Base-by-base conservation (phyloP, 1,140 invertebrate species). In the Pachyrhynchus sulphureomaculatus region DNA sequence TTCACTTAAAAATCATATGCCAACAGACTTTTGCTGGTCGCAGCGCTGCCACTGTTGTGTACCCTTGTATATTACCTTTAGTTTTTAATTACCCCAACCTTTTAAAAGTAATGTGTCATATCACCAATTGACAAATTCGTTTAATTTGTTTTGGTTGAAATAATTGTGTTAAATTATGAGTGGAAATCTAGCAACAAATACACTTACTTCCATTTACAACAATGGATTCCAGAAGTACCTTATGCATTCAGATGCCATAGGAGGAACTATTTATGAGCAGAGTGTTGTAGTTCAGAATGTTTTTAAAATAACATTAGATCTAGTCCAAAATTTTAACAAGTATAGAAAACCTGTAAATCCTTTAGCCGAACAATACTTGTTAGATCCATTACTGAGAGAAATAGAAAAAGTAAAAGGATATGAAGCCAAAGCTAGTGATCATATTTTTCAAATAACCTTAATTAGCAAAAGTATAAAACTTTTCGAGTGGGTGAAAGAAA, bases 91-190 rank as follows among this genome's bases (percentile, higher is more conserved):
- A 29, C 26, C 26, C 26, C 5, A 29, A 29, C 26, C 2, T 29
- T 29, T 29, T 6, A 6, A 29, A n/a, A n/a, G n/a, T n/a, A n/a
- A n/a, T n/a, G n/a, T n/a, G n/a, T n/a, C n/a, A n/a, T n/a, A n/a
- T n/a, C n/a, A n/a, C n/a, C n/a, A n/a, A n/a, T n/a, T n/a, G n/a
- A n/a, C n/a, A n/a, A n/a, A n/a, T n/a, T n/a, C n/a, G n/a, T n/a
- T n/a, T n/a, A n/a, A n/a, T n/a, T n/a, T n/a, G n/a, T n/a, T n/a
- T n/a, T n/a, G n/a, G n/a, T n/a, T n/a, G n/a, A n/a, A n/a, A n/a
- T n/a, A n/a, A n/a, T n/a, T n/a, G n/a, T n/a, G n/a, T 13, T 23
- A 60, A 60, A 60, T 60, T 60, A 60, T 60, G 57, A 60, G 57
- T 60, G 57, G 34, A 51, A 60, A 10, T 24, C 37, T 54, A 6